phyloP scores from a whole-genome alignment of 2,113 vertebrate species.

The Cyprinodon variegatus region DNA sequence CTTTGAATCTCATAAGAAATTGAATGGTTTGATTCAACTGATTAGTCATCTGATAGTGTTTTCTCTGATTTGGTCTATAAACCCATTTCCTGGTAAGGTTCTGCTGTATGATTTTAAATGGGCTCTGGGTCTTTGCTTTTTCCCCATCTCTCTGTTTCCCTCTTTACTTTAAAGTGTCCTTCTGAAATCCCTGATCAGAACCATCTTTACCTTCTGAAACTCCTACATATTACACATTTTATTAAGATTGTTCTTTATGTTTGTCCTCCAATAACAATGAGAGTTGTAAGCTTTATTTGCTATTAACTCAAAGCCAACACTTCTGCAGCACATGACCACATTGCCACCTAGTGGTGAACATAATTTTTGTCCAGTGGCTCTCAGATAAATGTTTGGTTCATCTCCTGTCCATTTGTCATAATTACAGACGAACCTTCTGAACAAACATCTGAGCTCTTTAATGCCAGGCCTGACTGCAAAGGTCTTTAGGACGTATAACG shows the following conservation, averaged over 20 bases:
- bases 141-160: not conserved
- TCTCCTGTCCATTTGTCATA: not conserved
- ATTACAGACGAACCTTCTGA: conserved; percentile 74
- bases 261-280: conserved; percentile 34
- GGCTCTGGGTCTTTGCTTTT: no score
- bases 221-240: conserved; percentile 20
- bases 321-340: conserved; percentile 31
- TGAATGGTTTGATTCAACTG: no score
- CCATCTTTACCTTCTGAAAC: conserved; percentile 36
- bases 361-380: not conserved
- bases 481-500: conserved; percentile 85
- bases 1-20: no score
- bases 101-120: no score
- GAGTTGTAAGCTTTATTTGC: conserved; percentile 35
- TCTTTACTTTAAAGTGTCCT: conserved; percentile 13
- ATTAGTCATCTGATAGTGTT: no score
- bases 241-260: conserved; percentile 50
- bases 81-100: no score
- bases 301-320: not conserved
- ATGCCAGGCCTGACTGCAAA: conserved; percentile 84
- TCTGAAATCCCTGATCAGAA: conserved; percentile 35
- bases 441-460: conserved; percentile 81
- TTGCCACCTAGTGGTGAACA: conserved; percentile 67
- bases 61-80: no score
- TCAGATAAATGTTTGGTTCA: not conserved